These are phyloP conservation scores for Melanchra persicariae DNA, from an alignment of 2,888 invertebrate species.

Conservation along the genomic window DNA sequence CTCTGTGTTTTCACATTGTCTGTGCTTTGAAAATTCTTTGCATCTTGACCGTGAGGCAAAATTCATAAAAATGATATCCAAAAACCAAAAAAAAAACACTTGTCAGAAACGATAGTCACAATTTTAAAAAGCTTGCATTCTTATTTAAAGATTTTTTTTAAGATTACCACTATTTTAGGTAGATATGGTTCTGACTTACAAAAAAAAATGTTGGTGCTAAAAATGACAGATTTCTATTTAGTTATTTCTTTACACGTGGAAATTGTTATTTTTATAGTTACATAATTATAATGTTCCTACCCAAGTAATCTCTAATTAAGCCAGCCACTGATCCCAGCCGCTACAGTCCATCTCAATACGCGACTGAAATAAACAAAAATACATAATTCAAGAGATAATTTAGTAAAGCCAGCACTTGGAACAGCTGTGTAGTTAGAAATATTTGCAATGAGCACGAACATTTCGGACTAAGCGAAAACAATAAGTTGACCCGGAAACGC, in stretches of 20 bases:
- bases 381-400: conserved; percentile 50
- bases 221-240: too few relatives aligned
- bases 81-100: neutral
- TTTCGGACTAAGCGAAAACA: conserved; percentile 65
- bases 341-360: conserved; percentile 14
- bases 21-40: conserved; percentile 51
- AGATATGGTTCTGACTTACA: neutral
- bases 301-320: conserved; percentile 32
- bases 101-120: neutral
- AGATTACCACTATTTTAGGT: neutral
- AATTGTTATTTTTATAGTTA: neutral
- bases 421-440: conserved; percentile 63
- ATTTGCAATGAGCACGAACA: conserved; percentile 60
- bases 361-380: conserved; percentile 44
- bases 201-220: neutral
- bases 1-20: conserved; percentile 70
- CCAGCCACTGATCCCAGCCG: conserved; percentile 28
- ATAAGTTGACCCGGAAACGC: conserved; percentile 69
- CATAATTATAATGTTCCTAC: neutral
- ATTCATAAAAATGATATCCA: neutral
- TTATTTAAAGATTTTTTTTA: neutral
- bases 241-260: neutral
- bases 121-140: neutral
- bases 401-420: conserved; percentile 27
- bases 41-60: neutral